These are phyloP conservation scores for Microtus ochrogaster DNA, from an alignment of 2,113 vertebrate genomes.

Conservation along the genomic window DNA sequence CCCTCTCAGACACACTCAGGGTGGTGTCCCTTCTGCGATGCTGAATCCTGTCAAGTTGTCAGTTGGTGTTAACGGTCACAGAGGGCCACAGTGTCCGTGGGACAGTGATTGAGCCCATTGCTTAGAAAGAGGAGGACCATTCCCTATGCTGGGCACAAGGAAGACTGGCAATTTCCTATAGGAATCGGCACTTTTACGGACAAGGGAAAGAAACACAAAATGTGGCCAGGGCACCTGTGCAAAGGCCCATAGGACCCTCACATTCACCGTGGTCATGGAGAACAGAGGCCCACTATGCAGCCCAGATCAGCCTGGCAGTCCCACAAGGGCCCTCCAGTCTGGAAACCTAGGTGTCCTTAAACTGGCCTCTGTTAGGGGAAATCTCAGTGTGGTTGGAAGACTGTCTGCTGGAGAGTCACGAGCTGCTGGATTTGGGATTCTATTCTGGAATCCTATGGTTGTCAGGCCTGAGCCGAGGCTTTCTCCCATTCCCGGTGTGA, in stretches of 20 bases:
- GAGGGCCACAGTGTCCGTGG: neutral
- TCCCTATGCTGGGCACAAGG: neutral
- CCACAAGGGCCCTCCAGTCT: neutral
- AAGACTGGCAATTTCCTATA: neutral
- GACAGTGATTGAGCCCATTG: neutral
- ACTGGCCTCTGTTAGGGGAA: neutral
- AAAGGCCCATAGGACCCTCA: neutral
- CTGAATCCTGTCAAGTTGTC: neutral
- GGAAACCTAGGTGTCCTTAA: neutral
- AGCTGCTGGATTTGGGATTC: slow-evolving; percentile 68
- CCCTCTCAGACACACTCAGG: neutral
- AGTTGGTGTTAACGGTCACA: neutral
- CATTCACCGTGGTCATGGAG: neutral
- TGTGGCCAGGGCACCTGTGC: too few species aligned
- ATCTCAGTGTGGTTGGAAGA: slow-evolving; percentile 31
- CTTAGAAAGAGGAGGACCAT: neutral
- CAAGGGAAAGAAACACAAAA: neutral
- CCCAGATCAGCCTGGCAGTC: neutral
- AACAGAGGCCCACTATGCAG: neutral
- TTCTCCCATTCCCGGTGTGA: slow-evolving; percentile 7
- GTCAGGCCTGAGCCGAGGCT: slow-evolving; percentile 44
- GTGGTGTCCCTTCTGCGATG: neutral
- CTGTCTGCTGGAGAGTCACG: slow-evolving; percentile 51
- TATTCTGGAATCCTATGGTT: slow-evolving; percentile 70
- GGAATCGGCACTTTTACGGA: neutral